These are phyloP conservation scores for Acipenser oxyrinchus DNA, from an alignment of 2,797 vertebrate species.

Conservation along the genomic window DNA sequence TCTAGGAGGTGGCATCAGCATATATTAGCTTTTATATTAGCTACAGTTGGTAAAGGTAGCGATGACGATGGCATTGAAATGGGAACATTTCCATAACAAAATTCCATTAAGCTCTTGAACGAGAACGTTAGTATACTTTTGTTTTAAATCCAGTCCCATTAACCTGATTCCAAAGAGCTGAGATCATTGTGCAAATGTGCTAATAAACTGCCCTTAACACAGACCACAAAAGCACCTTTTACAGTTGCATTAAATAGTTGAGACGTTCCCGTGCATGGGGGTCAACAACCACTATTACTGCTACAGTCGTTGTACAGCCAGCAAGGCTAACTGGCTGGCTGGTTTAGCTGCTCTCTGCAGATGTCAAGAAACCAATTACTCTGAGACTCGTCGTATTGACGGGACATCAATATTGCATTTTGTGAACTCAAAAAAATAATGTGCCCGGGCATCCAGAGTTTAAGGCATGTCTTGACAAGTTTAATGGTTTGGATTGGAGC, in stretches of 20 bases:
- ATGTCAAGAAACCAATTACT: conserved; percentile 2
- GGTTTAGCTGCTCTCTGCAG: background rate
- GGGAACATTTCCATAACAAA: no score
- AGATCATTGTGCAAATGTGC: no score
- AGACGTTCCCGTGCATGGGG: background rate
- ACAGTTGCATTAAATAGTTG: background rate
- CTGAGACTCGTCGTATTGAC: background rate
- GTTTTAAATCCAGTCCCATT: no score
- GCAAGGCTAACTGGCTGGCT: background rate
- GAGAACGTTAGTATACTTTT: no score
- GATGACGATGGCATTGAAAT: no score
- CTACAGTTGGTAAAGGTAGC: no score
- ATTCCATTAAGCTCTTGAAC: no score
- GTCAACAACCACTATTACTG: background rate
- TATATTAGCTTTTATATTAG: no score
- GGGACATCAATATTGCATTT: conserved; percentile 7
- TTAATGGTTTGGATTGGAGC: background rate
- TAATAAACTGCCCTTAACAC: no score
- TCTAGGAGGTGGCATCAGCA: no score
- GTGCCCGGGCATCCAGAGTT: background rate
- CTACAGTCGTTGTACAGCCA: background rate
- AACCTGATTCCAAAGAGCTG: no score
- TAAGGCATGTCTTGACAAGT: background rate
- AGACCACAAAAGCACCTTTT: no score
- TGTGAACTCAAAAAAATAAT: background rate